phyloP scores from a whole-genome alignment of 1,140 invertebrate genomes.

The Aleiodes sp. region DNA sequence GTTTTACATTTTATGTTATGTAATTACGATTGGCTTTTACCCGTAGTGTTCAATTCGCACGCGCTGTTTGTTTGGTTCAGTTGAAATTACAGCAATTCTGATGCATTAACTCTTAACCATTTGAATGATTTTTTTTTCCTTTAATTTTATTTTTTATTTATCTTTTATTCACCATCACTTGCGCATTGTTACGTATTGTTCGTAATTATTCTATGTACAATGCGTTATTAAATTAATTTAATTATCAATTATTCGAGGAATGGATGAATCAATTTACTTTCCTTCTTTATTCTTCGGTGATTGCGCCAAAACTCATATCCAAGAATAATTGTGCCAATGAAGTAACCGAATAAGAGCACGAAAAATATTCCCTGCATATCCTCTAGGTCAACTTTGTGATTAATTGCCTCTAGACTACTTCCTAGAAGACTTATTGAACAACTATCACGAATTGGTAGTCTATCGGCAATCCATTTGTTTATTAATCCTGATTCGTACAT shows the following conservation, averaged over 20 bases:
- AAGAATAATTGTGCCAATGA: slow-evolving; percentile 66
- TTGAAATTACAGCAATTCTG: slow-evolving; percentile 7
- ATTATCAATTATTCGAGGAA: slow-evolving; percentile 62
- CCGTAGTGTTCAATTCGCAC: slow-evolving; percentile 28
- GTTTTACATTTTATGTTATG: slow-evolving; percentile 42
- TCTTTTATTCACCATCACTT: too few relatives aligned
- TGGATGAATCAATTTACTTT: slow-evolving; percentile 70
- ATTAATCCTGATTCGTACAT: slow-evolving; percentile 88
- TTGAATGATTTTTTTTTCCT: neutral
- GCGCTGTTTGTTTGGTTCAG: neutral
- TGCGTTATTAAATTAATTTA: neutral
- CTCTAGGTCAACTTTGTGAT: slow-evolving; percentile 84
- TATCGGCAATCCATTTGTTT: slow-evolving; percentile 81
- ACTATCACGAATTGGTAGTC: slow-evolving; percentile 81
- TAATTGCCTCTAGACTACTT: slow-evolving; percentile 74
- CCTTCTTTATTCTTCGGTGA: slow-evolving; percentile 60
- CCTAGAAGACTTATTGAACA: slow-evolving; percentile 73
- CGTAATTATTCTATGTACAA: neutral
- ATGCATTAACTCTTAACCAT: neutral
- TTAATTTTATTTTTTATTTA: too few relatives aligned
- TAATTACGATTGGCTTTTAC: slow-evolving; percentile 46
- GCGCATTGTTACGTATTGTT: neutral
- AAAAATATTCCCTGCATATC: slow-evolving; percentile 93
- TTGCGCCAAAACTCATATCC: slow-evolving; percentile 68
- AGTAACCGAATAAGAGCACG: slow-evolving; percentile 75